Base-by-base conservation (phyloP, 2,797 vertebrate species). In the Pipistrellus pygmaeus region DNA sequence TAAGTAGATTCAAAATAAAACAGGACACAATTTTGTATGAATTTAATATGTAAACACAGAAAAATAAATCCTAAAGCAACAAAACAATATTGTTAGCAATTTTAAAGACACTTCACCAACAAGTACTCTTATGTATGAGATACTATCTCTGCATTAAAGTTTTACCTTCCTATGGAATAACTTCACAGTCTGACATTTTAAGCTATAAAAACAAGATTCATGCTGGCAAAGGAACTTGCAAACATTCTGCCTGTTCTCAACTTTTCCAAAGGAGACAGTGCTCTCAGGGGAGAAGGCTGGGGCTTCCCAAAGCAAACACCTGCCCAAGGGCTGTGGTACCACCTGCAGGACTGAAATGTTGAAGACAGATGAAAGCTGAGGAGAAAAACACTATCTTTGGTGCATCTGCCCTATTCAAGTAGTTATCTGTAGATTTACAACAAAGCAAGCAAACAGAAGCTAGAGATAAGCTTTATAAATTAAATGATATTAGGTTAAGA, bases 31-130 rank as follows among this genome's bases (percentile, higher is more conserved):
- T 81, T 94, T 90, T 87, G 10, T 90, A 95, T 93, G 64, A 95
- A 82, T 96, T 97, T 96, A 91, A 96, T 76, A 44, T 96, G 81
- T 93, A 95, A 85, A 94, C 89, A 96, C 78, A 95, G 66, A 92
- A 94, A 84, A 96, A 91, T 62, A 90, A 95, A 46, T 83, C 97
- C 69, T 72, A 86, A 46, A 55, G 51, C 53, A 96, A 94, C 44
- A 80, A 77, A 86, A 89, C 66, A 88, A 6, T 80, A 92, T 85
- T 85, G 25, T 83, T 91, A 91, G 85, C 60, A 66, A 71, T 85
- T 94, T 95, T 94, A 76, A 96, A 95, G 81, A 83, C 9, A 87
- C 13, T 86, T 93, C 27, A 95, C 32, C 32, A 84, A 21, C 73
- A 94, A 68, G 77, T 51, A 77, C 13, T 66, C 85, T 78, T 69